A percentile compares a stretch with the other conserved stretches of the same genome.
phyloP scores from a whole-genome alignment of 2,797 vertebrate species.

The Ataeniobius toweri region DNA sequence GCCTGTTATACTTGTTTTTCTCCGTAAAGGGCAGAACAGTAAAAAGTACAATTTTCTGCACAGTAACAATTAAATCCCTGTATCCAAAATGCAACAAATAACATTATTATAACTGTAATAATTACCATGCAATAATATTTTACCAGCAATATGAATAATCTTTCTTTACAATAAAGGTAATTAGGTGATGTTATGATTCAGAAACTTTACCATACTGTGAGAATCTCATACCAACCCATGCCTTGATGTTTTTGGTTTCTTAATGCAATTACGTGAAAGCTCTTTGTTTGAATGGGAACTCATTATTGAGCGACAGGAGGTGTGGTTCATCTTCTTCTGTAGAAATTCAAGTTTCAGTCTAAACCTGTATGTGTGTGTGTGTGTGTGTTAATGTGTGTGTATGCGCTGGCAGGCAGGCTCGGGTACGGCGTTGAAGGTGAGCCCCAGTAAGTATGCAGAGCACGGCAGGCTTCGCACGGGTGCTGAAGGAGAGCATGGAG shows the following conservation, averaged over 20 bases:
- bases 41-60: not conserved
- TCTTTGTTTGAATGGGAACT: conserved; percentile 28
- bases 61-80: not conserved
- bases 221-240: not conserved
- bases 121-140: not conserved
- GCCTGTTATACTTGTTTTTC: not conserved
- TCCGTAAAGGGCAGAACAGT: not conserved
- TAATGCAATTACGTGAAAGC: conserved; percentile 66
- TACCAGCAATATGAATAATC: not conserved
- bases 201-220: not conserved
- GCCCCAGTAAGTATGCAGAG: conserved; percentile 75
- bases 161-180: not conserved
- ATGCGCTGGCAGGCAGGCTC: conserved; percentile 37
- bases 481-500: conserved; percentile 77
- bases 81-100: not conserved
- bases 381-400: conserved; percentile 25
- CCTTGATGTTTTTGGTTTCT: conserved; percentile 32
- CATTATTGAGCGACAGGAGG: conserved; percentile 51
- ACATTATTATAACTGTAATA: not conserved
- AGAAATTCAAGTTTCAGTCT: conserved; percentile 58
- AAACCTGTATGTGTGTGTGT: conserved; percentile 35
- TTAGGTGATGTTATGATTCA: not conserved
- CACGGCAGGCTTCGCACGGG: conserved; percentile 70
- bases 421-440: conserved; percentile 61
- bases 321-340: conserved; percentile 55